Evolutionary conservation across 1,140 invertebrate genomes (phyloP), one percentile per base, ranked within the genome.

Genomic region (Lepidurus couesii): DNA sequence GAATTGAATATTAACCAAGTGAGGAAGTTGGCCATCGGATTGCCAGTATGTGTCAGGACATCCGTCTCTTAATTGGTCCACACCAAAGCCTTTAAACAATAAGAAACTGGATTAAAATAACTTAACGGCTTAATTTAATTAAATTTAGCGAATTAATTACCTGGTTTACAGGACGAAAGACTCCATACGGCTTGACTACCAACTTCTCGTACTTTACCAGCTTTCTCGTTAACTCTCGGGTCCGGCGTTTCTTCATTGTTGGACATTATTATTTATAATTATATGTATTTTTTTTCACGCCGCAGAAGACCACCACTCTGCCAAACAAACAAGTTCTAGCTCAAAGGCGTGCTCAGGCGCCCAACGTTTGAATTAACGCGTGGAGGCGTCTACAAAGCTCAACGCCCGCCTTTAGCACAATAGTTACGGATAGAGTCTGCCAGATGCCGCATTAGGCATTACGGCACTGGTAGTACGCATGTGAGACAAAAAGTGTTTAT

Each of bases 41-140:
- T 99, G 98, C 98, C 98, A 99, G 85, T 98, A 99, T 1, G 96
- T 98, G 81, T 99, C 97, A 82, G 94, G 91, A 77, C 93, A 93
- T 85, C 97, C 94, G 85, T 99, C 97, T 80, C 96, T 86, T 26
- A 99, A 85, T 84, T 99, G 97, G 84, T 99, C 96, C 13, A 99
- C 97, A 42, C 98, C 98, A 89, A 98, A 98, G 75, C 97, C 96
- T 95, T 81, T 82, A 83, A 78, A 77, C 44, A 11, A 34, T 26
- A 74, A 75, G 13, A 45, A 10, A 34, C 34, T 34, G 34, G 34
- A 34, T 34, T 42, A 42, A 42, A 75, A 75, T 13, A 78, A 16
- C 42, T 45, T 53, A 13, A 21, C 7, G 21, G 11, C 42, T 47
- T 24, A 7, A 77, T 13, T 21, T 82, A 26, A n/a, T 7, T 47